Base-by-base conservation (phyloP, 2,888 invertebrate genomes). In the Brassicogethes aeneus region DNA sequence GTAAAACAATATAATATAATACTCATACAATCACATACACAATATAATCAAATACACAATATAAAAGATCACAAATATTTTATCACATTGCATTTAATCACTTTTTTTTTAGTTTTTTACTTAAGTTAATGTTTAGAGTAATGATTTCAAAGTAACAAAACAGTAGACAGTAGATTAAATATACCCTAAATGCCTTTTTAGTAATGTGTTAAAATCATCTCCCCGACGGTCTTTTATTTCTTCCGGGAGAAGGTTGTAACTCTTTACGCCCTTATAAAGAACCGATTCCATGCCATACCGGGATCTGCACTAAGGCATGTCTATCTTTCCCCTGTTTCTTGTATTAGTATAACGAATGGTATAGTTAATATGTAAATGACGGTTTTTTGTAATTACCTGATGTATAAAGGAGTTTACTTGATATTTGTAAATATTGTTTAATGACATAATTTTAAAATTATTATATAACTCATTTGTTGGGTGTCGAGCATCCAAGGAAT, bases 161-260 rank as follows among this genome's bases (percentile, higher is more conserved):
- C n/a, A 23, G 7, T 7, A 10, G 23, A 23, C 23, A 23, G 23
- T 23, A 23, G 10, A 7, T 23, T 23, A 23, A 23, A 23, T 23
- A 23, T 23, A 23, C 23, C 23, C 23, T 23, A 23, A 23, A 23
- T 23, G 23, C 23, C 23, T 23, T 23, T 23, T 23, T 23, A 23
- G 23, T 23, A 10, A 23, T 7, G 23, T 23, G 10, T 23, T 23
- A 23, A 23, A 23, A 23, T 10, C 23, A 5, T 10, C 23, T 23
- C 23, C 23, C 23, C 23, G 23, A 23, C 23, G 23, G 10, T 23
- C 7, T 23, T 23, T 23, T 7, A 23, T 23, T 23, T 23, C 23
- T 5, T 23, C 23, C 10, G 23, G 23, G 23, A 23, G 23, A 23
- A 23, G 23, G 23, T 23, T 23, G 23, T n/a, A n/a, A n/a, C n/a